phyloP scores from a whole-genome alignment of 1,140 invertebrate genomes.

The Lucilia sericata region DNA sequence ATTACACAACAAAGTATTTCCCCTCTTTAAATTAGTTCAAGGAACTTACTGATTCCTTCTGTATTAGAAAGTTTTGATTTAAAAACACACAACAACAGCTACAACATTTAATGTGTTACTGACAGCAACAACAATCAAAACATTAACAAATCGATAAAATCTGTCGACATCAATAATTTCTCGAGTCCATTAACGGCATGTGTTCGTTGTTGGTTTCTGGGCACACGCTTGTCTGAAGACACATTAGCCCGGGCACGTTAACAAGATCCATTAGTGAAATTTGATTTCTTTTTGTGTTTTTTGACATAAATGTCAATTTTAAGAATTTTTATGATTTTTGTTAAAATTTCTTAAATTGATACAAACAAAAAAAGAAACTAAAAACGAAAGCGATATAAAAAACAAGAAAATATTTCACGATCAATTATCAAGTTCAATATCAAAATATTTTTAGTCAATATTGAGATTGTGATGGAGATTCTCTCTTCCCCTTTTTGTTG shows the following conservation, averaged over 20 bases:
- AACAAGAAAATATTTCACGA: neutral
- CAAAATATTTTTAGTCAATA: conserved; percentile 3
- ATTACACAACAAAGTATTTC: no score
- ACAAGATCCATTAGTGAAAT: conserved; percentile 39
- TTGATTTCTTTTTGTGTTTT: neutral
- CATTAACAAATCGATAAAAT: conserved; percentile 9
- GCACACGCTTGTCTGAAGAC: conserved; percentile 7
- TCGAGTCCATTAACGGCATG: conserved; percentile 30
- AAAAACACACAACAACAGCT: no score
- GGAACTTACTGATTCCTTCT: no score
- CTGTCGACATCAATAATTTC: conserved; percentile 32
- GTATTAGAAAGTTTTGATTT: no score
- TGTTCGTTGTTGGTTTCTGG: neutral
- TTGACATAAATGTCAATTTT: conserved; percentile 31
- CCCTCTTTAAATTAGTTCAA: no score
- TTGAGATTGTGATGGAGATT: neutral
- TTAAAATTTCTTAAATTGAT: conserved; percentile 6
- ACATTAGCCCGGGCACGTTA: neutral
- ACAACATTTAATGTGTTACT: no score
- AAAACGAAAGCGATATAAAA: neutral
- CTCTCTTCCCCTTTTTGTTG: neutral
- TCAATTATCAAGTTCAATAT: conserved; percentile 16
- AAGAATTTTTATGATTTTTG: conserved; percentile 17
- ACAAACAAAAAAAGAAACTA: neutral
- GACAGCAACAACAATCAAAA: no score